Conservation (phyloP, 2,113 vertebrate genomes). For the Oxyruncus cristatus region DNA sequence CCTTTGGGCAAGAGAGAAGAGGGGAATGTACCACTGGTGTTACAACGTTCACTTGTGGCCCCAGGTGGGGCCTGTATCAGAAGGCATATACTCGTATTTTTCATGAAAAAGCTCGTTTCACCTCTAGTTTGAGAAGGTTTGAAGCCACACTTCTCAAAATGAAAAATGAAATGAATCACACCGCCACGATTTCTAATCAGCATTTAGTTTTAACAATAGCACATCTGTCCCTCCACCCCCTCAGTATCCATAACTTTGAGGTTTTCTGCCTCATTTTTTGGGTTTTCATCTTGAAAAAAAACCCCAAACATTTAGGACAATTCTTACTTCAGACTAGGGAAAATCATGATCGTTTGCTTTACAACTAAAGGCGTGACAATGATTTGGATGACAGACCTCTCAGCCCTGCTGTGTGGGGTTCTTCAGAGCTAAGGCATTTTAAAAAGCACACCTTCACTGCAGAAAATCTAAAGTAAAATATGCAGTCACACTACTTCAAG, state of each 20-base stretch:
- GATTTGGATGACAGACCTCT: background rate
- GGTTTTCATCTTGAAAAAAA: background rate
- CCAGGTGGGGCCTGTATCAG: background rate
- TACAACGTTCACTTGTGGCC: no score
- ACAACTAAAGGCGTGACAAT: background rate
- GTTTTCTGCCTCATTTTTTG: background rate
- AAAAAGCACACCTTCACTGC: background rate
- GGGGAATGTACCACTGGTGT: accelerated
- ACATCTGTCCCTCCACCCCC: background rate
- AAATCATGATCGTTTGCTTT: background rate
- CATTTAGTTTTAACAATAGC: background rate
- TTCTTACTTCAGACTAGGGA: background rate
- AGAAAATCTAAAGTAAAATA: background rate
- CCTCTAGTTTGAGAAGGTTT: background rate
- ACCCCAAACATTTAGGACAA: background rate
- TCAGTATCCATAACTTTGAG: background rate
- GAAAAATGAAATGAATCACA: background rate
- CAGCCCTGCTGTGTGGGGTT: background rate
- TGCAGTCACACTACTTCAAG: background rate
- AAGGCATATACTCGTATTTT: accelerated
- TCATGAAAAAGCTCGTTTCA: background rate
- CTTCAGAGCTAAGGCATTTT: background rate
- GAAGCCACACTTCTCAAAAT: background rate
- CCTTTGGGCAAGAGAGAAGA: background rate
- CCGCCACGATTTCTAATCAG: background rate